These are phyloP conservation scores for Colletes gigas DNA, from an alignment of 1,140 invertebrate species.

Conservation along the genomic window DNA sequence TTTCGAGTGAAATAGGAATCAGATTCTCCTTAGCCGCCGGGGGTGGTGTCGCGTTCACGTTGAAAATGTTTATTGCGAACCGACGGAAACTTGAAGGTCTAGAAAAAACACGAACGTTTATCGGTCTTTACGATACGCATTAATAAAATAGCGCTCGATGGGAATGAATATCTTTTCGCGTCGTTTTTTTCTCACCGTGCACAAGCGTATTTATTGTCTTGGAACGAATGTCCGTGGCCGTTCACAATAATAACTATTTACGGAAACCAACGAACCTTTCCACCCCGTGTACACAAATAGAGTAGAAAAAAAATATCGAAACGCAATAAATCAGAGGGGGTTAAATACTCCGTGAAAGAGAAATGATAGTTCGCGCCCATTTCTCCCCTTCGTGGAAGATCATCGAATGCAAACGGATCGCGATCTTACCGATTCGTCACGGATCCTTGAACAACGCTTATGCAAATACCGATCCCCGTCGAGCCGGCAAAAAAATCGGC, in stretches of 20 bases:
- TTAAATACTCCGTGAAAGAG: slow-evolving; percentile 52
- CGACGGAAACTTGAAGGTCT: not conserved
- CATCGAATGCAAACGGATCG: slow-evolving; percentile 57
- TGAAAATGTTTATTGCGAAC: slow-evolving; percentile 24
- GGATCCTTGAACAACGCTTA: slow-evolving; percentile 69
- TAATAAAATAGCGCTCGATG: not conserved
- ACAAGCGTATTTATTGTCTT: not conserved
- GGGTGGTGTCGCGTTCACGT: slow-evolving; percentile 5
- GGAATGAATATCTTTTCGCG: not conserved
- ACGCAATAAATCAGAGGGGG: slow-evolving; percentile 25
- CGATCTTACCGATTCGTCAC: slow-evolving; percentile 72
- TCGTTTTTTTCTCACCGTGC: too few species aligned
- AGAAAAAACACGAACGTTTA: slow-evolving; percentile 4
- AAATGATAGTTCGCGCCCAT: slow-evolving; percentile 14
- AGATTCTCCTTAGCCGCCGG: slow-evolving; percentile 18
- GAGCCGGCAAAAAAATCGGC: slow-evolving; percentile 52
- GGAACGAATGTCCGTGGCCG: too few species aligned
- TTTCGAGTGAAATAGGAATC: slow-evolving; percentile 66
- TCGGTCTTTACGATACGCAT: slow-evolving; percentile 9
- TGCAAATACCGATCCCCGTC: slow-evolving; percentile 76
- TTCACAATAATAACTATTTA: not conserved
- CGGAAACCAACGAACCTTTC: not conserved
- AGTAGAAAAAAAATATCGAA: slow-evolving; percentile 15
- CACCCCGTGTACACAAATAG: not conserved
- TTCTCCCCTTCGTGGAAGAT: slow-evolving; percentile 50